These are phyloP conservation scores for Coturnix japonica DNA, from an alignment of 2,113 vertebrate species.

Conservation along the genomic window DNA sequence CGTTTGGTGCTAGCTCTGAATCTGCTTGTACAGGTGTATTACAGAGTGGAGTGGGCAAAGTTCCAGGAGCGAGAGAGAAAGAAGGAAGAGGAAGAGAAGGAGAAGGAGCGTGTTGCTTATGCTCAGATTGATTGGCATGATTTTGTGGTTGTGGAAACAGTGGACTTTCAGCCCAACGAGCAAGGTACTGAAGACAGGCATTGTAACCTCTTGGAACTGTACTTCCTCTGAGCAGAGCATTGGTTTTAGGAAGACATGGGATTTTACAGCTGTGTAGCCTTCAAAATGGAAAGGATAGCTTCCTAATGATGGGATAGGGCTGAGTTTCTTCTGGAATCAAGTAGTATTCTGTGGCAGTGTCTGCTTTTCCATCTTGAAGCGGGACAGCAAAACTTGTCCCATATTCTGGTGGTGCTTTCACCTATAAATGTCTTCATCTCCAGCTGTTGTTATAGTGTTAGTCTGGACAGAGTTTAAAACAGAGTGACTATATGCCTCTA, in stretches of 20 bases:
- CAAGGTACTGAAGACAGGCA: slow-evolving; percentile 82
- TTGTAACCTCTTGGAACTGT: neutral
- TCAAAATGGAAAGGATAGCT: neutral
- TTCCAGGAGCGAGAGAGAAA: slow-evolving; percentile 97
- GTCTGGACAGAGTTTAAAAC: neutral
- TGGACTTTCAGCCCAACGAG: slow-evolving; percentile 97
- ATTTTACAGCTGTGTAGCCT: neutral
- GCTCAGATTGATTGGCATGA: slow-evolving; percentile 99
- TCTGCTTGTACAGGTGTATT: slow-evolving; percentile 84
- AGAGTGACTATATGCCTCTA: neutral
- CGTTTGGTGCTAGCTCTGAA: rapidly evolving
- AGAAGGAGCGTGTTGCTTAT: slow-evolving; percentile 95
- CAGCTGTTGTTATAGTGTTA: neutral
- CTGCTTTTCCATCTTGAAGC: neutral
- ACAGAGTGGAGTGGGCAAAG: slow-evolving; percentile 98
- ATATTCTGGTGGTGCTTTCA: neutral
- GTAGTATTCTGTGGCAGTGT: no score
- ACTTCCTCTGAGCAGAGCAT: neutral
- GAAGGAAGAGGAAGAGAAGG: slow-evolving; percentile 97
- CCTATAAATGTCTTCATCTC: neutral
- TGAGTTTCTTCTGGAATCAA: neutral
- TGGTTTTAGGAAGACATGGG: rapidly evolving
- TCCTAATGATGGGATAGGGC: neutral
- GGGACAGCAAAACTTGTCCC: neutral
- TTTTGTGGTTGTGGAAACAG: slow-evolving; percentile 97